A percentile compares a stretch with the other conserved stretches of the same genome.
Conservation (phyloP, 2,888 invertebrate genomes). For the Tetragonisca angustula region DNA sequence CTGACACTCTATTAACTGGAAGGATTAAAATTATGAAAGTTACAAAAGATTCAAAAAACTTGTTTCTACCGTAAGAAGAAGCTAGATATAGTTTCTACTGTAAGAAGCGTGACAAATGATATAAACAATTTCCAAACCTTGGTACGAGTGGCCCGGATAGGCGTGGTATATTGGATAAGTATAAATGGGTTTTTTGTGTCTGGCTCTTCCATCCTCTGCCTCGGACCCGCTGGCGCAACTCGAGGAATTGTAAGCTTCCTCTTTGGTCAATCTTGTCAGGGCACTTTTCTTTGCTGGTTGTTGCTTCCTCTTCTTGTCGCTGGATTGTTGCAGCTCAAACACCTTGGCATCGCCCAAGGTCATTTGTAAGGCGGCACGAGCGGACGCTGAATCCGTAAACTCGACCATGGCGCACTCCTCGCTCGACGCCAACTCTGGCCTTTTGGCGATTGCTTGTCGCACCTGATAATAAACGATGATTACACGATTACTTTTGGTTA, state of each 20-base stretch:
- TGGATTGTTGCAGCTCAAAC: slow-evolving; percentile 90
- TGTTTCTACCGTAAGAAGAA: not conserved
- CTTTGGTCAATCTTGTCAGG: slow-evolving; percentile 84
- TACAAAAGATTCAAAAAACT: not conserved
- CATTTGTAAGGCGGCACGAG: slow-evolving; percentile 91
- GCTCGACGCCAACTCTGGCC: slow-evolving; percentile 92
- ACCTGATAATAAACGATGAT: slow-evolving; percentile 84
- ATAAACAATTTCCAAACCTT: slow-evolving; percentile 66
- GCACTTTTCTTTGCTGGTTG: slow-evolving; percentile 87
- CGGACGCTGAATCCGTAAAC: slow-evolving; percentile 94
- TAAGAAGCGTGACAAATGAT: no score
- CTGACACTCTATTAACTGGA: no score
- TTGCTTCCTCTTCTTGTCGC: slow-evolving; percentile 90
- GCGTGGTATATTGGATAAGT: slow-evolving; percentile 84
- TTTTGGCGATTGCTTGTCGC: slow-evolving; percentile 94
- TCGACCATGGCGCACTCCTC: slow-evolving; percentile 96
- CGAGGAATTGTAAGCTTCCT: slow-evolving; percentile 83
- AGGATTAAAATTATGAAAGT: not conserved
- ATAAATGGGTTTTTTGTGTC: slow-evolving; percentile 84
- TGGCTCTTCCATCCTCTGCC: slow-evolving; percentile 83
- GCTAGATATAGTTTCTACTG: no score
- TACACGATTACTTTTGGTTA: not conserved
- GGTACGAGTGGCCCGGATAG: slow-evolving; percentile 74
- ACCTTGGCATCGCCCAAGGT: slow-evolving; percentile 88
- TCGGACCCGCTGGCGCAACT: slow-evolving; percentile 86